A percentile compares a stretch with the other conserved stretches of the same genome.
Conservation (phyloP, 2,888 invertebrate genomes). For the Epirrita christyi region DNA sequence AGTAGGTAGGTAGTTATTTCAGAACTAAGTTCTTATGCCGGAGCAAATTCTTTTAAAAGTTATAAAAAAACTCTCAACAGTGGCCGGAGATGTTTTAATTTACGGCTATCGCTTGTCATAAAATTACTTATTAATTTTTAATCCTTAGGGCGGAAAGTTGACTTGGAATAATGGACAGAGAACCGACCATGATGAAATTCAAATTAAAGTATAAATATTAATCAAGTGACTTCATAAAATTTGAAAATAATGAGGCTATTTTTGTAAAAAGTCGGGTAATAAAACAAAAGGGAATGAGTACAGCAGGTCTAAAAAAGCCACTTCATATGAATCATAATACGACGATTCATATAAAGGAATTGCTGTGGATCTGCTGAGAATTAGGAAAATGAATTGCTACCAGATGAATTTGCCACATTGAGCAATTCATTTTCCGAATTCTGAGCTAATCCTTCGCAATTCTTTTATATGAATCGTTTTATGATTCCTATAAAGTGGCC, state of each 20-base stretch:
- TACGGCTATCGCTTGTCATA: slow-evolving; percentile 36
- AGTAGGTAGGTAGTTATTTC: too few relatives aligned
- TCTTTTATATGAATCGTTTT: too few relatives aligned
- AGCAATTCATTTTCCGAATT: too few relatives aligned
- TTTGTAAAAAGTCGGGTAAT: neutral
- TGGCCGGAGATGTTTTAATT: slow-evolving; percentile 27
- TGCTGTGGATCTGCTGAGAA: too few relatives aligned
- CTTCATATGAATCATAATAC: too few relatives aligned
- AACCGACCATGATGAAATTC: slow-evolving; percentile 29
- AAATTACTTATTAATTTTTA: slow-evolving; percentile 43
- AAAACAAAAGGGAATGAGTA: too few relatives aligned
- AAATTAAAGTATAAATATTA: neutral
- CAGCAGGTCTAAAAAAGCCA: too few relatives aligned
- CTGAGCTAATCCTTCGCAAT: too few relatives aligned
- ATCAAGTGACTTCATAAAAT: neutral
- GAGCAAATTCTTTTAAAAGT: slow-evolving; percentile 16
- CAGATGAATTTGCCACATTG: too few relatives aligned
- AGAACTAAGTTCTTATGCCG: neutral
- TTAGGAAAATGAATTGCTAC: too few relatives aligned
- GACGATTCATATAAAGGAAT: too few relatives aligned
- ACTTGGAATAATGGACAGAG: slow-evolving; percentile 31
- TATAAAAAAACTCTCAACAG: slow-evolving; percentile 23
- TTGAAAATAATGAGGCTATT: neutral
- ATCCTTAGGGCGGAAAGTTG: slow-evolving; percentile 37
- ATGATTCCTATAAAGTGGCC: too few relatives aligned